phyloP scores from a whole-genome alignment of 2,797 vertebrate genomes.

The Pseudochirops corinnae region DNA sequence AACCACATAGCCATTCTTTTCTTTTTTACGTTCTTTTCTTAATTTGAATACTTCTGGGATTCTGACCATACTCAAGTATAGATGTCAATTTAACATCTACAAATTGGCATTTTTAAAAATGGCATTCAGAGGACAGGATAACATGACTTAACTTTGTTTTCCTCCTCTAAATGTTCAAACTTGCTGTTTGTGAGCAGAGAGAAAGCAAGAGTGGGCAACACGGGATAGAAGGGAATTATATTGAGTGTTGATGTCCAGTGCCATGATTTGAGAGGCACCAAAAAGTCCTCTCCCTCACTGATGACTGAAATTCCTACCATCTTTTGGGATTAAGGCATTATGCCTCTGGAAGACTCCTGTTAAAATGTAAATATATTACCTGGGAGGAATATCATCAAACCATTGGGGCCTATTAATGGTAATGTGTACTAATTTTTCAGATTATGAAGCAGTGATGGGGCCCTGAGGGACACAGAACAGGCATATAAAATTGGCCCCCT shows the following conservation, averaged over 20 bases:
- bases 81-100: background rate
- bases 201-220: background rate
- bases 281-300: background rate
- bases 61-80: constrained; percentile 12
- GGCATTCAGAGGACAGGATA: background rate
- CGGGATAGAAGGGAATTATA: background rate
- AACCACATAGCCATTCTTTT: background rate
- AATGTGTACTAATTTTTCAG: background rate
- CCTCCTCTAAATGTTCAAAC: background rate
- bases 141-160: background rate
- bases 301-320: background rate
- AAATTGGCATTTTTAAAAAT: constrained; percentile 22
- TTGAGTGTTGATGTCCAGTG: background rate
- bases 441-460: background rate
- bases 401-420: background rate
- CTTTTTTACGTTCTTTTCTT: background rate
- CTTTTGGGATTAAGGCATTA: background rate
- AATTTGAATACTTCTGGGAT: background rate
- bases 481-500: background rate
- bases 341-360: background rate
- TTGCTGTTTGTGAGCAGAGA: background rate
- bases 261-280: constrained; percentile 31
- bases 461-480: background rate
- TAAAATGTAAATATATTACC: background rate
- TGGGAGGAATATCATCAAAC: background rate